These are phyloP conservation scores for Pasiphila rectangulata DNA, from an alignment of 2,888 invertebrate species.

Conservation along the genomic window DNA sequence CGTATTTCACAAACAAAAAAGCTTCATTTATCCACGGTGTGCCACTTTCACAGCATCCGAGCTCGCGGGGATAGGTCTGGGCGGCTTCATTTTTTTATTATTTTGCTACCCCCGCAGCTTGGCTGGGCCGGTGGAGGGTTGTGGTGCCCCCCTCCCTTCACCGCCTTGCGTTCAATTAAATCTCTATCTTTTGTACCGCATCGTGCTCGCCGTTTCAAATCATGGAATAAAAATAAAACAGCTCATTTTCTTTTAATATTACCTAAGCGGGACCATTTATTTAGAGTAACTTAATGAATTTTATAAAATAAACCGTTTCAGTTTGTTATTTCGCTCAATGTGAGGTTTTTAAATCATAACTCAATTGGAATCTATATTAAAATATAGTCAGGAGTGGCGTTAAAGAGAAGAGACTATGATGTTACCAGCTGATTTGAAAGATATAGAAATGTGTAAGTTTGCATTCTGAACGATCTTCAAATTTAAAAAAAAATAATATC, in stretches of 20 bases:
- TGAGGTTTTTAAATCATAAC: no score
- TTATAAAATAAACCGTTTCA: neutral
- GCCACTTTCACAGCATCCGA: constrained; percentile 79
- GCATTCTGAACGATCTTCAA: no score
- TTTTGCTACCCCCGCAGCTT: constrained; percentile 55
- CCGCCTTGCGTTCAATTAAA: constrained; percentile 76
- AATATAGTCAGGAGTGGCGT: no score
- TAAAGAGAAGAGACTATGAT: no score
- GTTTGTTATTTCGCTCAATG: no score
- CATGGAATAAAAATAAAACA: constrained; percentile 73
- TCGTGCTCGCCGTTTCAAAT: constrained; percentile 73
- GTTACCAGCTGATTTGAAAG: no score
- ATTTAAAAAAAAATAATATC: no score
- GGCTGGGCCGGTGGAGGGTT: constrained; percentile 48
- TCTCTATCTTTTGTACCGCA: constrained; percentile 72
- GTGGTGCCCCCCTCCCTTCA: constrained; percentile 53
- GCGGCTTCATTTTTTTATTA: constrained; percentile 72
- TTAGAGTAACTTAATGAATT: neutral
- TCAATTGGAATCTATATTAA: no score
- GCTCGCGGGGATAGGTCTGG: constrained; percentile 69
- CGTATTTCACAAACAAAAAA: constrained; percentile 77
- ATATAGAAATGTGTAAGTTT: no score
- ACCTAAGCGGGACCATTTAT: neutral
- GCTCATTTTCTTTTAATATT: neutral
- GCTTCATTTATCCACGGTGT: constrained; percentile 78